These are phyloP conservation scores for Linnaemya tessellans DNA, from an alignment of 2,888 invertebrate genomes.

Conservation along the genomic window DNA sequence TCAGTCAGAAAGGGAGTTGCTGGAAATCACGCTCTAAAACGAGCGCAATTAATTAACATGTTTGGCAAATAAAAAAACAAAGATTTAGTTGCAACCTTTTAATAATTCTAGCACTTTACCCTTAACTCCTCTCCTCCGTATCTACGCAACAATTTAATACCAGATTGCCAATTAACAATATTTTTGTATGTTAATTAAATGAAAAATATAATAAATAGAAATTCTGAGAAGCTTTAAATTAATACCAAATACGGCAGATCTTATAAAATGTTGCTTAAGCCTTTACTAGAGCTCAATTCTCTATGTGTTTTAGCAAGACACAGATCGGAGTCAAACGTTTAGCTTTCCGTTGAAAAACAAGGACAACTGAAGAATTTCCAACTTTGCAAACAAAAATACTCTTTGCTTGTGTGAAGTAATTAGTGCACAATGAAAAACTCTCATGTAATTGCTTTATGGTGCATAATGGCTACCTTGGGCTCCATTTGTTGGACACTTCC, in stretches of 20 bases:
- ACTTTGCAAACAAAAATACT: background rate
- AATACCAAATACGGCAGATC: slow-evolving; percentile 35
- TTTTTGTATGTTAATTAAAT: slow-evolving; percentile 68
- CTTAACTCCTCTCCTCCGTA: slow-evolving; percentile 24
- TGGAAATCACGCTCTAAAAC: slow-evolving; percentile 75
- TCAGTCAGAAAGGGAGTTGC: background rate
- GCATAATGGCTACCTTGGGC: slow-evolving; percentile 76
- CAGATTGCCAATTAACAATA: slow-evolving; percentile 66
- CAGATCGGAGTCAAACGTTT: slow-evolving; percentile 15
- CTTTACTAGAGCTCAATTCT: slow-evolving; percentile 38
- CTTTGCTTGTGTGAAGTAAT: background rate
- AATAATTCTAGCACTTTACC: slow-evolving; percentile 52
- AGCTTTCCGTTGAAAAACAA: background rate
- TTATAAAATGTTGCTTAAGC: slow-evolving; percentile 67
- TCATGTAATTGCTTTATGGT: slow-evolving; percentile 74
- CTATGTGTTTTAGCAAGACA: slow-evolving; percentile 19
- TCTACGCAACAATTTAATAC: slow-evolving; percentile 21
- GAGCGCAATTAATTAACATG: slow-evolving; percentile 82
- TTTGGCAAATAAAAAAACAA: slow-evolving; percentile 66
- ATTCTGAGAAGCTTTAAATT: slow-evolving; percentile 15
- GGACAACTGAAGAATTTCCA: background rate
- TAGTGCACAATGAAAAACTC: slow-evolving; percentile 75
- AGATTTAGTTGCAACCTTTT: slow-evolving; percentile 53
- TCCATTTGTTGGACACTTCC: slow-evolving; percentile 78
- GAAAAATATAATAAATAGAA: slow-evolving; percentile 15